These are phyloP conservation scores for Drepana falcataria DNA, from an alignment of 2,888 invertebrate genomes.

Conservation along the genomic window DNA sequence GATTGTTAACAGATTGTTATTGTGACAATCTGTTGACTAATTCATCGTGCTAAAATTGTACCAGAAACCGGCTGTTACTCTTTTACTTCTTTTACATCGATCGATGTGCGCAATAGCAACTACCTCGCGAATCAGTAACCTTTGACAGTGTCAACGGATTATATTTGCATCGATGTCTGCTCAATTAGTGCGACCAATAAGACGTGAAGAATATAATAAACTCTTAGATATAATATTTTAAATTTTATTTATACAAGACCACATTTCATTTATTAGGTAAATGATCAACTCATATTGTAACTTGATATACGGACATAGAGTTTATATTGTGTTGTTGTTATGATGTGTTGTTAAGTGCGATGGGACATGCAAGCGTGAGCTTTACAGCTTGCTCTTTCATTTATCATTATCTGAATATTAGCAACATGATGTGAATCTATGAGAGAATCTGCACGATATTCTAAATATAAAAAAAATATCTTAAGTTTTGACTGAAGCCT, in stretches of 20 bases:
- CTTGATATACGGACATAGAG: not conserved
- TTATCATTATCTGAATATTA: not conserved
- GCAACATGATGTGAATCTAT: not conserved
- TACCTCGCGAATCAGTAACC: too few species aligned
- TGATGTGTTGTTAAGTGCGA: conserved; percentile 2
- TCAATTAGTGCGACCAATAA: conserved; percentile 38
- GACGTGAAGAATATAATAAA: not conserved
- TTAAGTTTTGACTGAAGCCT: too few species aligned
- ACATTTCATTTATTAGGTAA: not conserved
- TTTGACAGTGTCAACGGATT: too few species aligned
- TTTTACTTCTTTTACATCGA: too few species aligned
- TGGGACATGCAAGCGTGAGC: conserved; percentile 2
- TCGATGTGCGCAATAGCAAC: too few species aligned
- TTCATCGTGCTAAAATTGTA: too few species aligned
- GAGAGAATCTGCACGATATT: too few species aligned
- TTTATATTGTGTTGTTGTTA: not conserved
- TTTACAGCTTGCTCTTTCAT: too few species aligned
- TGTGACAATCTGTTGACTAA: too few species aligned
- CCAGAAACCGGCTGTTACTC: too few species aligned
- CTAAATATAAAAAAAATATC: too few species aligned
- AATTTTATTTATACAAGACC: conserved; percentile 13
- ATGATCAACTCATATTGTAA: not conserved
- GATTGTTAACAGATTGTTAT: too few species aligned
- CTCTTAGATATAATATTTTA: not conserved
- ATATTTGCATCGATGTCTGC: conserved; percentile 5